Evolutionary conservation across 2,797 vertebrate species (phyloP).

Genomic region (Rhincodon typus): DNA sequence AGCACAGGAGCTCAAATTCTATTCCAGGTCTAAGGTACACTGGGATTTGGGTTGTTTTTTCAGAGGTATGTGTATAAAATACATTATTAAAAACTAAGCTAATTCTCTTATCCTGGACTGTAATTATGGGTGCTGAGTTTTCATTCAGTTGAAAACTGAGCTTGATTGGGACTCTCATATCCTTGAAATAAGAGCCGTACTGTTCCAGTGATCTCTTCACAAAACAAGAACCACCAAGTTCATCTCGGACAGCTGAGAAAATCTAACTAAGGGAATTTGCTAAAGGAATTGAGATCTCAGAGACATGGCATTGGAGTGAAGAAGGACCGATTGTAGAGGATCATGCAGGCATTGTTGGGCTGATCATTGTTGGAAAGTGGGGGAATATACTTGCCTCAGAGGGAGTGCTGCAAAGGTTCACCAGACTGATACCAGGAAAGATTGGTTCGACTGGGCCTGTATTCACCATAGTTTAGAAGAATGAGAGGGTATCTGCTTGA

Average conservation of each 20-base stretch:
- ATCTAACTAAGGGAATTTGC: not conserved
- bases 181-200: not conserved
- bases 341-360: not conserved
- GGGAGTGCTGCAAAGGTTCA: no score
- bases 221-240: not conserved
- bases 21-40: not conserved
- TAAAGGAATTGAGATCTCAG: not conserved
- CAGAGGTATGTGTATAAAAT: not conserved
- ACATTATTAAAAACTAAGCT: not conserved
- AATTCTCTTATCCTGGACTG: not conserved
- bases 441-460: no score
- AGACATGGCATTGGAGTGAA: not conserved
- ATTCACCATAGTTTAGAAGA: no score
- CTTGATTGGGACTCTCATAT: not conserved
- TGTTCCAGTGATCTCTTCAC: not conserved
- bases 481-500: no score
- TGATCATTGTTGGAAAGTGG: not conserved
- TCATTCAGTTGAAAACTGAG: not conserved
- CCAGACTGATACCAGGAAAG: no score
- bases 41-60: not conserved
- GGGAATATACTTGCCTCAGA: not conserved
- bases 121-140: not conserved
- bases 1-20: not conserved
- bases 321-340: not conserved
- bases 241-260: not conserved